Conservation (phyloP, 1,140 invertebrate genomes). For the Magallana gigas region DNA sequence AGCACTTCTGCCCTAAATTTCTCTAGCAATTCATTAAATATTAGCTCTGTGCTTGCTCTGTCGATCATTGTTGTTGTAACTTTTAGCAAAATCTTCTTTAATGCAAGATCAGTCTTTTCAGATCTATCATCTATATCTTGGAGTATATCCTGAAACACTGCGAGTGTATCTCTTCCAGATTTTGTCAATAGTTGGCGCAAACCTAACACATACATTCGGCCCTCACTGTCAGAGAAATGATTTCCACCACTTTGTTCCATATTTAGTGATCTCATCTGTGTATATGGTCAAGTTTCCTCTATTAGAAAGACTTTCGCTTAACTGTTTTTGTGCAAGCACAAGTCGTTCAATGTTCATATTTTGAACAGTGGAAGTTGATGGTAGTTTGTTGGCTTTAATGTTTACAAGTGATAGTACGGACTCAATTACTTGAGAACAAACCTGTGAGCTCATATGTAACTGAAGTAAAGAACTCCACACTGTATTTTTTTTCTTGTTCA, state of each 20-base stretch:
- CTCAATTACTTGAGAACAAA: not conserved
- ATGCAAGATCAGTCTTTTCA: not conserved
- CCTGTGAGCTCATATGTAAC: too few species aligned
- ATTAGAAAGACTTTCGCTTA: conserved; percentile 44
- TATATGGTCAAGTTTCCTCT: conserved; percentile 54
- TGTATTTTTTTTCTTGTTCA: too few species aligned
- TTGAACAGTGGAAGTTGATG: not conserved
- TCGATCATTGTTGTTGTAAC: not conserved
- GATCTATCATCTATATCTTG: not conserved
- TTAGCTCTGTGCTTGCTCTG: not conserved
- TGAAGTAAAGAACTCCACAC: too few species aligned
- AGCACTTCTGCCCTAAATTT: too few species aligned
- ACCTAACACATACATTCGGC: conserved; percentile 53
- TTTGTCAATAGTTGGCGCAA: conserved; percentile 56
- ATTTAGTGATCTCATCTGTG: conserved; percentile 61
- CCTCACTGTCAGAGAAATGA: conserved; percentile 48
- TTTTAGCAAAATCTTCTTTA: conserved; percentile 1
- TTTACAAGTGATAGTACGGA: conserved; percentile 1
- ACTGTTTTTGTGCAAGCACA: conserved; percentile 44
- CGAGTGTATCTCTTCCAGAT: not conserved
- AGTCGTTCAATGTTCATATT: conserved; percentile 40
- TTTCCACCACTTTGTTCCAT: conserved; percentile 53
- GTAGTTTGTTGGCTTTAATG: conserved; percentile 8
- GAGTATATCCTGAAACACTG: conserved; percentile 2
- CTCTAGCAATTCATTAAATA: too few species aligned